Evolutionary conservation across 2,113 vertebrate species (phyloP), one percentile per base, ranked within the genome.

Genomic region (Neodon shergylaensis): DNA sequence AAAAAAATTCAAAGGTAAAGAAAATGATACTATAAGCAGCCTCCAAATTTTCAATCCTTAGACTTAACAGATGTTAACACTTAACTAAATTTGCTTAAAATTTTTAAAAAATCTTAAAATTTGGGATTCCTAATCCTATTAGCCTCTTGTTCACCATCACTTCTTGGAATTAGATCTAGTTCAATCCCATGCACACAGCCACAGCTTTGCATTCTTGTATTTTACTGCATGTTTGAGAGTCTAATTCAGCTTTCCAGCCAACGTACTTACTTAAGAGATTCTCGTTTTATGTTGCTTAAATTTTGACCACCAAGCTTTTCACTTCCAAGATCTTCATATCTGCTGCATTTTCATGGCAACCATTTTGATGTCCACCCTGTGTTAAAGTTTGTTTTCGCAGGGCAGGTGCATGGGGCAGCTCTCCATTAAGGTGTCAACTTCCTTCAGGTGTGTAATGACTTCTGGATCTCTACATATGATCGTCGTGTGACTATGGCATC

Each of bases 61-160:
- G 36, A 88, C 73, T 77, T 90, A 88, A 82, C 94, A 97, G 93
- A 94, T 96, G 85, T 92, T 96, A 96, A 85, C 76, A 90, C 70
- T 97, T 97, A 96, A 39, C 52, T 87, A 1, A 58, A 94, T 76
- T 96, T 90, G 74, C 76, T 95, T 16, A 88, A 89, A 54, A 93
- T 88, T 49, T 49, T 49, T 44, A 21, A 72, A 63, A 83, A 63
- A 39, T 49, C 44, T 74, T 93, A 88, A 96, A 95, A 74, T 49
- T 76, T 94, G 95, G 94, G 92, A 5, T 81, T 91, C 91, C 88
- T 73, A 82, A 92, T 89, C 77, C 88, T 92, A 72, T 94, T 95
- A 94, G 63, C 42, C 42, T 54, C 66, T 94, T 31, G 22, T n/a
- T 82, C 77, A 33, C 52, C 16, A 73, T 91, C 28, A 85, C 47